Evolutionary conservation across 2,797 vertebrate species (phyloP).

Genomic region (Acanthurus leucopareius): DNA sequence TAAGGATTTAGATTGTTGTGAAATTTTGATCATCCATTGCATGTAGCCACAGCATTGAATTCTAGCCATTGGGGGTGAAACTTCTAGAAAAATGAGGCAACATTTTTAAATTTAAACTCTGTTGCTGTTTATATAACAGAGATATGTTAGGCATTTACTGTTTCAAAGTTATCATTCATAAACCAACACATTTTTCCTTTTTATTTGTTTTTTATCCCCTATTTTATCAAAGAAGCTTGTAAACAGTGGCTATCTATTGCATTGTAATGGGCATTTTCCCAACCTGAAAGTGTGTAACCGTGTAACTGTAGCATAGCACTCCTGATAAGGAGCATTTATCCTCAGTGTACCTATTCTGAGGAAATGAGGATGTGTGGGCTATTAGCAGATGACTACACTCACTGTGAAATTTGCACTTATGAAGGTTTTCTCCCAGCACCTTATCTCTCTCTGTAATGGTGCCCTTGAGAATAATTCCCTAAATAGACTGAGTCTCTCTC

Average conservation of each 20-base stretch:
- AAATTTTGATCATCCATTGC: neutral
- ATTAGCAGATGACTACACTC: slow-evolving; percentile 58
- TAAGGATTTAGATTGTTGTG: neutral
- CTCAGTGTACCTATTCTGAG: slow-evolving; percentile 46
- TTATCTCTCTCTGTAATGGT: slow-evolving; percentile 70
- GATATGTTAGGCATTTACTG: neutral
- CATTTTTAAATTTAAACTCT: neutral
- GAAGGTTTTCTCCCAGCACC: slow-evolving; percentile 54
- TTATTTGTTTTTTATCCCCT: neutral
- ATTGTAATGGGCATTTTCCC: slow-evolving; percentile 11
- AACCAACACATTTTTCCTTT: neutral
- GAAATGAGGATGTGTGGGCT: slow-evolving; percentile 63
- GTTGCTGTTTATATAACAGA: neutral
- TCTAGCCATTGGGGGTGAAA: neutral
- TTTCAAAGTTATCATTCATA: neutral
- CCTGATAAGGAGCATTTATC: slow-evolving; percentile 58
- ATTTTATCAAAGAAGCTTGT: slow-evolving; percentile 1
- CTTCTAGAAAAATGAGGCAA: slow-evolving; percentile 2
- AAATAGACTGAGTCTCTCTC: slow-evolving; percentile 62
- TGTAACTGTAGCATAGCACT: slow-evolving; percentile 19
- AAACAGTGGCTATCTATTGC: slow-evolving; percentile 3
- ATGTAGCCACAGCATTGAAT: slow-evolving; percentile 7
- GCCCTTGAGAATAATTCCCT: slow-evolving; percentile 63
- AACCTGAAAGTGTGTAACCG: slow-evolving; percentile 43
- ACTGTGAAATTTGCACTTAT: slow-evolving; percentile 59